These are phyloP conservation scores for Galleria mellonella DNA, from an alignment of 1,140 invertebrate species.

Conservation along the genomic window DNA sequence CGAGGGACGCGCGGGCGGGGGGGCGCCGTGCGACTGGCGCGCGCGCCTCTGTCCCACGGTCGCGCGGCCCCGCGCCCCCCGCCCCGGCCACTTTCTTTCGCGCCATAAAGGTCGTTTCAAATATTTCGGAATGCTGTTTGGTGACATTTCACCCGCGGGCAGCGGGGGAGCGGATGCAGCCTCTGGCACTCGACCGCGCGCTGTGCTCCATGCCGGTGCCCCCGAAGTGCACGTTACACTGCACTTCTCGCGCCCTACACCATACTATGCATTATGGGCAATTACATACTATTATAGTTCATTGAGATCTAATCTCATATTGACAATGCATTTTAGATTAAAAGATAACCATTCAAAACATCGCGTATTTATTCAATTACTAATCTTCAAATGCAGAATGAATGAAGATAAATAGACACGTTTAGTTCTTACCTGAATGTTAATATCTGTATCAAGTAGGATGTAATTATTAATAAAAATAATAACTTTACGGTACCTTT, in stretches of 20 bases:
- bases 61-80: constrained; percentile 47
- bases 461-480: no score
- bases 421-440: no score
- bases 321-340: no score
- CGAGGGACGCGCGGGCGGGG: constrained; percentile 42
- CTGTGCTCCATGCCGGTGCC: constrained; percentile 23
- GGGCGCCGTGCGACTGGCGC: constrained; percentile 67
- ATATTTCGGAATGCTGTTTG: constrained; percentile 71
- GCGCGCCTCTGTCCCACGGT: constrained; percentile 67
- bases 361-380: no score
- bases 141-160: constrained; percentile 66
- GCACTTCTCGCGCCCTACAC: not conserved
- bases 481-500: no score
- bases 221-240: not conserved
- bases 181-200: constrained; percentile 35
- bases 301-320: no score
- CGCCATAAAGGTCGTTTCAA: constrained; percentile 73
- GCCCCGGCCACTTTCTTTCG: constrained; percentile 67
- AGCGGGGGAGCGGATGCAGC: constrained; percentile 40
- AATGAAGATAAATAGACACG: no score
- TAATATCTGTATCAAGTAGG: no score
- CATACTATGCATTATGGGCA: no score
- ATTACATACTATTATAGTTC: not conserved
- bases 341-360: no score
- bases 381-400: no score